phyloP scores from a whole-genome alignment of 2,797 vertebrate species.

The Natrix natrix region DNA sequence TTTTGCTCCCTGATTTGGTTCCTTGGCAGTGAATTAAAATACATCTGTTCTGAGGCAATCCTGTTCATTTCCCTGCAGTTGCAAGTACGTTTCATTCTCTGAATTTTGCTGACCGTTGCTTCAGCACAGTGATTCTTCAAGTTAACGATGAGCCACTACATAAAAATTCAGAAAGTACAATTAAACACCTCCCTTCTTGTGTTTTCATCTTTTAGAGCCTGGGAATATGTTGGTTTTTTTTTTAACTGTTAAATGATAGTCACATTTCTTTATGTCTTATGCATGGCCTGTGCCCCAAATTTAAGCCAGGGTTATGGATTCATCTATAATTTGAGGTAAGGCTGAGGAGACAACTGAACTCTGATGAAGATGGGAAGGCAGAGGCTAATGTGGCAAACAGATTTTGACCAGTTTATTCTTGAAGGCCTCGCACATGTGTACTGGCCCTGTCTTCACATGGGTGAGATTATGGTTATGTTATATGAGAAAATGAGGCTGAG shows the following conservation, averaged over 20 bases:
- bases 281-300: neutral
- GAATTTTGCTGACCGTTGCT: neutral
- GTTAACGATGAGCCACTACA: neutral
- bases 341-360: neutral
- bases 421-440: neutral
- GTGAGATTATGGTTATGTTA: neutral
- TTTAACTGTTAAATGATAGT: neutral
- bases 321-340: neutral
- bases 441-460: neutral
- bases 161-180: neutral
- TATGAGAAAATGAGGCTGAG: neutral
- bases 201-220: neutral
- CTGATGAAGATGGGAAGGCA: neutral
- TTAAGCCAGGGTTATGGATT: neutral
- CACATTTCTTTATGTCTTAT: neutral
- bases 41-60: neutral
- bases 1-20: neutral
- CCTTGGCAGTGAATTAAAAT: neutral
- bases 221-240: neutral
- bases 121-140: neutral
- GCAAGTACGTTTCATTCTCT: neutral
- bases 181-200: neutral
- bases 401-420: neutral
- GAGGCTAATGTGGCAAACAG: neutral
- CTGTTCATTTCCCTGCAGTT: neutral